Evolutionary conservation across 2,888 invertebrate genomes (phyloP).

Genomic region (Tetrapedia diversipes): DNA sequence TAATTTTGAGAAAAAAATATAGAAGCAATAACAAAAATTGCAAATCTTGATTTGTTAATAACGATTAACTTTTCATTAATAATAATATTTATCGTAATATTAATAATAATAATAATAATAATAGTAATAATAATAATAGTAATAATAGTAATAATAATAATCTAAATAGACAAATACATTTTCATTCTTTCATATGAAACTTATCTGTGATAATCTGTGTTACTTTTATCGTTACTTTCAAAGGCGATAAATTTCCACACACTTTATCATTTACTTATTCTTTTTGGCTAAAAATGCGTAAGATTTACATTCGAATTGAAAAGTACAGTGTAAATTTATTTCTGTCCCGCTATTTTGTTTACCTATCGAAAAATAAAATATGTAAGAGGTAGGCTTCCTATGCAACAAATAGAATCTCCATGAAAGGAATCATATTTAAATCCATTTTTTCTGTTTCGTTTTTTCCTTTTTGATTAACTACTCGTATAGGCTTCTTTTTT

Average conservation of each 20-base stretch:
- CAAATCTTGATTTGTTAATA: slow-evolving; percentile 69
- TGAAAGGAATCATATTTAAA: slow-evolving; percentile 40
- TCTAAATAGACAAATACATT: slow-evolving; percentile 73
- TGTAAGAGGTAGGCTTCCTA: slow-evolving; percentile 43
- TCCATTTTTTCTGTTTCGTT: slow-evolving; percentile 1
- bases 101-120: slow-evolving; percentile 26
- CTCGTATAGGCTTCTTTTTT: slow-evolving; percentile 31
- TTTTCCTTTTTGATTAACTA: slow-evolving; percentile 45
- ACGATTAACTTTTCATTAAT: slow-evolving; percentile 73
- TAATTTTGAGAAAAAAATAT: slow-evolving; percentile 62
- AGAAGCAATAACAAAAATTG: slow-evolving; percentile 71
- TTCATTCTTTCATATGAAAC: slow-evolving; percentile 68
- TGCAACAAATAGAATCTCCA: slow-evolving; percentile 30
- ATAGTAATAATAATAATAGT: slow-evolving; percentile 3
- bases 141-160: slow-evolving; percentile 22
- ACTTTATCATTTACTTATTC: slow-evolving; percentile 52
- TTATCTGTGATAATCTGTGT: slow-evolving; percentile 62
- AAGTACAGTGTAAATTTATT: slow-evolving; percentile 37
- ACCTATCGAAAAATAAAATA: slow-evolving; percentile 44
- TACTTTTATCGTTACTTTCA: slow-evolving; percentile 53
- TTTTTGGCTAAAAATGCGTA: slow-evolving; percentile 55
- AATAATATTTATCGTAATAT: slow-evolving; percentile 39
- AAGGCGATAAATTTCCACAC: slow-evolving; percentile 64
- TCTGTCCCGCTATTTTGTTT: slow-evolving; percentile 21
- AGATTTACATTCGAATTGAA: slow-evolving; percentile 72